phyloP scores from a whole-genome alignment of 2,797 vertebrate genomes.

The Oophaga sylvatica region DNA sequence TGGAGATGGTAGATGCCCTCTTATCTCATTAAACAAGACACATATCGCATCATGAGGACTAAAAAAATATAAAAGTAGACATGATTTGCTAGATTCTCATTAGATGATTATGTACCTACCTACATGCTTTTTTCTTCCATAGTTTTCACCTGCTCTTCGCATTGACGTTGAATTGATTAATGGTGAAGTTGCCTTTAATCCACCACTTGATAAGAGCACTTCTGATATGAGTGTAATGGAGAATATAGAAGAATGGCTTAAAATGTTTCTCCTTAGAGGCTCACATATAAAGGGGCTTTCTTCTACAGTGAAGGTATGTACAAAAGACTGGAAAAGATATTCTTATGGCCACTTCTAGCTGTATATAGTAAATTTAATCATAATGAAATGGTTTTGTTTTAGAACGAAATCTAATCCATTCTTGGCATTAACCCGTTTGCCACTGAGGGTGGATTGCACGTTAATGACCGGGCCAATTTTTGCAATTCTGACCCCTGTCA shows the following conservation, averaged over 20 bases:
- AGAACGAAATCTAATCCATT: background rate
- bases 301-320: constrained; percentile 45
- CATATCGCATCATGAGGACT: background rate
- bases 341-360: background rate
- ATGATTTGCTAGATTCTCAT: background rate
- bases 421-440: background rate
- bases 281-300: constrained; percentile 40
- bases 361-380: background rate
- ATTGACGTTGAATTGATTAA: constrained; percentile 52
- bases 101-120: background rate
- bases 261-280: constrained; percentile 55
- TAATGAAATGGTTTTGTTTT: background rate
- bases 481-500: too few relatives aligned
- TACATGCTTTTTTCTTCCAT: background rate
- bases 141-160: constrained; percentile 38
- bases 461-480: too few relatives aligned
- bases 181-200: constrained; percentile 54
- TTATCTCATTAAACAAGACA: background rate
- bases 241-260: constrained; percentile 52
- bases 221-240: constrained; percentile 55
- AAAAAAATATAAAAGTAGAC: background rate
- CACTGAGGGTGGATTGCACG: too few relatives aligned
- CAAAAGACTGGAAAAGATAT: background rate
- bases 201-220: constrained; percentile 50
- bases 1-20: too few relatives aligned